A percentile compares a stretch with the other conserved stretches of the same genome.
Conservation (phyloP, 1,140 invertebrate genomes). For the Acromyrmex charruanus region DNA sequence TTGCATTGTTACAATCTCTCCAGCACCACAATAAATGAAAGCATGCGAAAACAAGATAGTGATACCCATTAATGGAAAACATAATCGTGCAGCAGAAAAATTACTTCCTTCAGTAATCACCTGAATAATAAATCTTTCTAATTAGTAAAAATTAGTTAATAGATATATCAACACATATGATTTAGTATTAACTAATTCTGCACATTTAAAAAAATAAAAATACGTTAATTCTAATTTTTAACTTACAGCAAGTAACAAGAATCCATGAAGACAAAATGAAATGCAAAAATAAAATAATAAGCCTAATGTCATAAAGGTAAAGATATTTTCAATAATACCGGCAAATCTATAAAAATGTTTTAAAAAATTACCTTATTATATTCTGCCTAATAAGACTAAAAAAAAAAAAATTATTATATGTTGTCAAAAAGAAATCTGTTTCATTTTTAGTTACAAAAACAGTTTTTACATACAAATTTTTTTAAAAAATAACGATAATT, state of each 20-base stretch:
- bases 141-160: slow-evolving; percentile 26
- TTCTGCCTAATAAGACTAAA: too few species aligned
- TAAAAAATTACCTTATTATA: too few species aligned
- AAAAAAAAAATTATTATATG: too few species aligned
- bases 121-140: slow-evolving; percentile 29
- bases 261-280: slow-evolving; percentile 37
- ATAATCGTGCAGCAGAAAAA: neutral
- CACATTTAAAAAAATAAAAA: neutral
- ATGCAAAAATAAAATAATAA: slow-evolving; percentile 41
- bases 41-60: slow-evolving; percentile 27
- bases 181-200: neutral
- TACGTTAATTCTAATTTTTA: neutral
- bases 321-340: slow-evolving; percentile 44
- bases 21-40: slow-evolving; percentile 29
- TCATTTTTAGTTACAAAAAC: too few species aligned
- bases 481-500: too few species aligned
- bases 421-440: too few species aligned
- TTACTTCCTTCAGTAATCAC: slow-evolving; percentile 9
- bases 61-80: slow-evolving; percentile 32
- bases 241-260: slow-evolving; percentile 52
- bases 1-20: slow-evolving; percentile 18
- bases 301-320: slow-evolving; percentile 33
- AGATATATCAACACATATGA: neutral
- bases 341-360: slow-evolving; percentile 20
- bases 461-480: too few species aligned